Evolutionary conservation across 2,113 vertebrate species (phyloP).

Genomic region (Sturnira hondurensis): DNA sequence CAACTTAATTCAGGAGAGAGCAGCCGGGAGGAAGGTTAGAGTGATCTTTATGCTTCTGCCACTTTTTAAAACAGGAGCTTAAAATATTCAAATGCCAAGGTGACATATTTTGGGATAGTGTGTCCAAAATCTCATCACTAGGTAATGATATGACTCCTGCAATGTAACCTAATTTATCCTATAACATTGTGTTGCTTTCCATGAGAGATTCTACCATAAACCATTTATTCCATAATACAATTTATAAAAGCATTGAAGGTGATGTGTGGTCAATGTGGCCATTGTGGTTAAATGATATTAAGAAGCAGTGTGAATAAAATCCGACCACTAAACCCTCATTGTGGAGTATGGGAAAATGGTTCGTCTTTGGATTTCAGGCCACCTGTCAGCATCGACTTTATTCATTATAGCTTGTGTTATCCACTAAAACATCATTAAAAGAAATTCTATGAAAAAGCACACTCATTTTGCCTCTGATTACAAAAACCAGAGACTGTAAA

Average conservation of each 20-base stretch:
- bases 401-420: slow-evolving; percentile 58
- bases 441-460: slow-evolving; percentile 51
- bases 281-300: slow-evolving; percentile 57
- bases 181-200: not conserved
- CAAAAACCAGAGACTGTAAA: slow-evolving; percentile 37
- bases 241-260: not conserved
- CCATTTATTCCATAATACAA: not conserved
- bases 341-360: not conserved
- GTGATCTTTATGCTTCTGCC: not conserved
- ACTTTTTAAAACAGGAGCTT: not conserved
- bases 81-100: not conserved
- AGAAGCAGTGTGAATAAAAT: slow-evolving; percentile 47
- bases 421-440: slow-evolving; percentile 24
- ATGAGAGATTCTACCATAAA: not conserved
- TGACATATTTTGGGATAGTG: not conserved
- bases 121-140: not conserved
- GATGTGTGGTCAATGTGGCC: slow-evolving; percentile 31
- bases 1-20: not conserved
- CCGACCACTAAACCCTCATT: slow-evolving; percentile 27
- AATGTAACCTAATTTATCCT: not conserved
- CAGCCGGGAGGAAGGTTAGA: not conserved
- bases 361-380: slow-evolving; percentile 54
- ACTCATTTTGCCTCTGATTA: slow-evolving; percentile 52
- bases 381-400: slow-evolving; percentile 64
- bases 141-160: not conserved